A percentile compares a stretch with the other conserved stretches of the same genome.
Conservation (phyloP, 2,797 vertebrate genomes). For the Nyctibius grandis region DNA sequence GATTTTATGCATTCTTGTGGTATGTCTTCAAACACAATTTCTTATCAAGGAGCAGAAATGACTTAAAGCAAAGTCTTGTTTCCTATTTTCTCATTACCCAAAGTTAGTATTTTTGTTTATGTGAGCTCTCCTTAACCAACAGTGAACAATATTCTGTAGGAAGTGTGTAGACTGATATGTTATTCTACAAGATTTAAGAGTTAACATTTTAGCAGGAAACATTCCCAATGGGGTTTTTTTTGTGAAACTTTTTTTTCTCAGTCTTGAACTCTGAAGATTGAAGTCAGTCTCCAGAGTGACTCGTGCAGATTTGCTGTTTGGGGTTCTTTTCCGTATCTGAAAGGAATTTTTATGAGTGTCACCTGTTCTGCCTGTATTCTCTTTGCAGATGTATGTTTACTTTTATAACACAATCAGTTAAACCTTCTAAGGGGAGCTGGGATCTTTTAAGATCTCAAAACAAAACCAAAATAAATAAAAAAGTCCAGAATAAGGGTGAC, state of each 20-base stretch:
- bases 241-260: background rate
- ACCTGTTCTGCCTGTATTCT: conserved; percentile 36
- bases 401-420: conserved; percentile 35
- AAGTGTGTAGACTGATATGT: background rate
- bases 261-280: background rate
- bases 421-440: conserved; percentile 16
- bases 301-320: conserved; percentile 7
- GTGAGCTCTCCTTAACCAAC: background rate
- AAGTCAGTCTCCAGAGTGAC: background rate
- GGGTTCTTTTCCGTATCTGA: conserved; percentile 48
- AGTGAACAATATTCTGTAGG: background rate
- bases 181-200: background rate
- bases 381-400: conserved; percentile 42
- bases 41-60: background rate
- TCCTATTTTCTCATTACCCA: background rate
- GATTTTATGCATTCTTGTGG: background rate
- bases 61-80: background rate
- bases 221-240: background rate
- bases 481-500: background rate
- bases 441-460: conserved; percentile 11
- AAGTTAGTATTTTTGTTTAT: background rate
- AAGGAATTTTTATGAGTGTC: conserved; percentile 59
- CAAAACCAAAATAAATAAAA: background rate
- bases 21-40: background rate
- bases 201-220: background rate